A percentile compares a stretch with the other conserved stretches of the same genome.
Evolutionary conservation across 1,140 invertebrate species (phyloP).

Genomic region (Meloidogyne chitwoodi): DNA sequence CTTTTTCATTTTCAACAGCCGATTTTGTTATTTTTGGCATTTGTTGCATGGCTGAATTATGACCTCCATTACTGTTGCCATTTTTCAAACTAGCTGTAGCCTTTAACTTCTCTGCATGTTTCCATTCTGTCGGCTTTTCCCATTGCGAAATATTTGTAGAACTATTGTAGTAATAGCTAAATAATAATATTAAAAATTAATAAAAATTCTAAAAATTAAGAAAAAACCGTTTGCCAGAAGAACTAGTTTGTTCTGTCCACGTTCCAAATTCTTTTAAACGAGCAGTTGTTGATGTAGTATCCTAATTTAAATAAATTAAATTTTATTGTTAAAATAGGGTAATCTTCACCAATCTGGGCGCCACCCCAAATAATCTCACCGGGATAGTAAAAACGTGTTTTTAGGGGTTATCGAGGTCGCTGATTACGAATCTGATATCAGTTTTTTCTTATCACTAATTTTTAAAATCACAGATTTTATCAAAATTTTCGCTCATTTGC

Average conservation of each 20-base stretch:
- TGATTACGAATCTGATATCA: no score
- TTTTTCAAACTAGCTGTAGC: neutral
- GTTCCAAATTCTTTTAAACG: slow-evolving; percentile 36
- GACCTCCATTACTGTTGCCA: neutral
- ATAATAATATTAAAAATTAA: neutral
- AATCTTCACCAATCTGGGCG: no score
- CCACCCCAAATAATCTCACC: no score
- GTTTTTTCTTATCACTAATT: no score
- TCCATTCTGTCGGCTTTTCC: slow-evolving; percentile 45
- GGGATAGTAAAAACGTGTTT: no score
- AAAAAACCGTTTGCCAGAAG: slow-evolving; percentile 33
- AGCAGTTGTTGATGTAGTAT: neutral
- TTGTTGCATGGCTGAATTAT: neutral
- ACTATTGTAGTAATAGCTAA: slow-evolving; percentile 42
- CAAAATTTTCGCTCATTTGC: no score
- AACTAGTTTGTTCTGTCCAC: slow-evolving; percentile 42
- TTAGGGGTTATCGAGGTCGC: no score
- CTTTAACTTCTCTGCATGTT: slow-evolving; percentile 13
- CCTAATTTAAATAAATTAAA: neutral
- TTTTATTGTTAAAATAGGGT: no score
- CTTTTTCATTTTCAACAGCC: neutral
- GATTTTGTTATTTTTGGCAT: neutral
- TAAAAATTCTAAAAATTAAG: neutral
- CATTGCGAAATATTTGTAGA: slow-evolving; percentile 41
- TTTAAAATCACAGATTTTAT: no score